Percentiles rank a stretch among this genome's conserved stretches.
Evolutionary conservation across 2,113 vertebrate genomes (phyloP).

Genomic region (Donacobius atricapilla): DNA sequence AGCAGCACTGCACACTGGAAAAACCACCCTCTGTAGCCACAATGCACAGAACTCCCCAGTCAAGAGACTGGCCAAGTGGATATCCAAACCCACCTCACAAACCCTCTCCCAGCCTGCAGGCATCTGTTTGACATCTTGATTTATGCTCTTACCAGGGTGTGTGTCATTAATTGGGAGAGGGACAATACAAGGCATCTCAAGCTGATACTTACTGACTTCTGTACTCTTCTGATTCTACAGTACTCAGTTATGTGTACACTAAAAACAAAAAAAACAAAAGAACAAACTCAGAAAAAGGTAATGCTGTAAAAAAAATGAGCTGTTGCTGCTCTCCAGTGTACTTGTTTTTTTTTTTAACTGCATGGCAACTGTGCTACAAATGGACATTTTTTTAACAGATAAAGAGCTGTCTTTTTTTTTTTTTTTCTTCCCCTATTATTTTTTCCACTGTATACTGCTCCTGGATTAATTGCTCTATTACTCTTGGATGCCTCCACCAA

Average conservation of each 20-base stretch:
- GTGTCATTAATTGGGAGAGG: neutral
- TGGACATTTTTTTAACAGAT: neutral
- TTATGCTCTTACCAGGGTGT: neutral
- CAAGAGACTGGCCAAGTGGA: neutral
- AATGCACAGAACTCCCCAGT: accelerated
- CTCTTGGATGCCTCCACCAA: neutral
- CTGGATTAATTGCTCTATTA: neutral
- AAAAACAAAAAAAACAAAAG: neutral
- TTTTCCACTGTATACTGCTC: neutral
- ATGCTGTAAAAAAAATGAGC: neutral
- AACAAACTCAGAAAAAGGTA: neutral
- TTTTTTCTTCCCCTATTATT: neutral
- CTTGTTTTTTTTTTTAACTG: neutral
- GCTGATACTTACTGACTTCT: neutral
- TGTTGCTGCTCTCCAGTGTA: neutral
- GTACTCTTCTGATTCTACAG: neutral
- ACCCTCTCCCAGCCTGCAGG: neutral
- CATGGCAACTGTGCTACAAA: neutral
- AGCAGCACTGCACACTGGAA: neutral
- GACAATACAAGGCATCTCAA: neutral
- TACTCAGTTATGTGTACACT: neutral
- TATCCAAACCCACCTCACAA: neutral
- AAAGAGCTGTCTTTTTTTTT: neutral
- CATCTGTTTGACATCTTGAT: neutral
- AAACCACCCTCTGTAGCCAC: neutral